These are phyloP conservation scores for Epirrhoe tristata DNA, from an alignment of 2,888 invertebrate species.

Conservation along the genomic window DNA sequence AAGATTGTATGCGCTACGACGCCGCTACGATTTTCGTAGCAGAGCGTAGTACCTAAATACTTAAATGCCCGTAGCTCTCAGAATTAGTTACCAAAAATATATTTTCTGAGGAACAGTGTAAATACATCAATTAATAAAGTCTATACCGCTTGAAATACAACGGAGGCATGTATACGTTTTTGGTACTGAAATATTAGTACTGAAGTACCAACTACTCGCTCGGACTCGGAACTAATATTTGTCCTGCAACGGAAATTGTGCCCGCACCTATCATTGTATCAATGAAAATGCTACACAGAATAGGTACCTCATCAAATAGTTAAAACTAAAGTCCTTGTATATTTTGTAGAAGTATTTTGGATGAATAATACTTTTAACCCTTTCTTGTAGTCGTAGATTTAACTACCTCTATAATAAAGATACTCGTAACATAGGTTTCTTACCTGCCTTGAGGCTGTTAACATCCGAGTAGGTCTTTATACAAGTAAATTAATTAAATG, in stretches of 20 bases:
- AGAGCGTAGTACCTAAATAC: too few species aligned
- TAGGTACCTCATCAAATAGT: not conserved
- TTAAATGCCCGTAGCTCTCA: not conserved
- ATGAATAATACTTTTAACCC: constrained; percentile 12
- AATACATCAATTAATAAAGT: not conserved
- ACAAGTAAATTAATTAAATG: constrained; percentile 37
- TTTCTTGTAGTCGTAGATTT: constrained; percentile 14
- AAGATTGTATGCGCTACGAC: not conserved
- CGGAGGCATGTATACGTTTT: not conserved
- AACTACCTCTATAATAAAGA: constrained; percentile 25
- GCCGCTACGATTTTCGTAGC: constrained; percentile 12
- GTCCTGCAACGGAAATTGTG: not conserved
- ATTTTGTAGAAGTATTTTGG: constrained; percentile 1
- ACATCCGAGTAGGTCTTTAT: constrained; percentile 26
- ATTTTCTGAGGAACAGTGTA: not conserved
- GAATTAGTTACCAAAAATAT: not conserved
- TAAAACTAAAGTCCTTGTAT: not conserved
- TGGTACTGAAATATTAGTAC: not conserved
- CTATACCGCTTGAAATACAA: not conserved
- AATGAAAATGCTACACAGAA: not conserved
- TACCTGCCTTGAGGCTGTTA: constrained; percentile 33
- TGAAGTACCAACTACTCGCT: not conserved
- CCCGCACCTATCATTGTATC: not conserved
- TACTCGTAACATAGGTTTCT: constrained; percentile 26
- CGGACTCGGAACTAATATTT: not conserved